These are phyloP conservation scores for Thalassaphorura encarpata DNA, from an alignment of 1,140 invertebrate species.

Conservation along the genomic window DNA sequence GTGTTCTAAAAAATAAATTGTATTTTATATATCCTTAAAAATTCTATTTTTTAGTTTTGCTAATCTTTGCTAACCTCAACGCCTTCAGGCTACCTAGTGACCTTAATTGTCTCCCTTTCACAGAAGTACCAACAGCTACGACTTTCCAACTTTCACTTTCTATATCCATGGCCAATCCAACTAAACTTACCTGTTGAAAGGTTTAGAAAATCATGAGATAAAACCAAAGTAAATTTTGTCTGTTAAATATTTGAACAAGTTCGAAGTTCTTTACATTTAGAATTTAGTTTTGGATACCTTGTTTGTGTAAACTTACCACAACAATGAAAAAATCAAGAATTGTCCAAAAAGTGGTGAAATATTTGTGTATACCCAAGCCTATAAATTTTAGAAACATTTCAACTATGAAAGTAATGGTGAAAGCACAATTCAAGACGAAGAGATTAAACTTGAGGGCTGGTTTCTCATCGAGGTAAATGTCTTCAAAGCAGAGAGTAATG, in stretches of 20 bases:
- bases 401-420: conserved; percentile 81
- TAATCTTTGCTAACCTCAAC: conserved; percentile 56
- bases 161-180: conserved; percentile 54
- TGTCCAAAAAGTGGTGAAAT: conserved; percentile 94
- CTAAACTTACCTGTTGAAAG: conserved; percentile 81
- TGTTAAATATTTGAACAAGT: not conserved
- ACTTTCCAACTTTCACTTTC: conserved; percentile 3
- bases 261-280: too few relatives aligned
- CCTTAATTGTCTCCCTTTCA: conserved; percentile 42
- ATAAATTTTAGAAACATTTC: conserved; percentile 95
- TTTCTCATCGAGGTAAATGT: conserved; percentile 80
- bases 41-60: not conserved
- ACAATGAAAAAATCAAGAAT: conserved; percentile 94
- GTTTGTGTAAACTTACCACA: conserved; percentile 79
- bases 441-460: conserved; percentile 66
- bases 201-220: conserved; percentile 28
- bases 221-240: not conserved
- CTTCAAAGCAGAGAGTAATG: conserved; percentile 85
- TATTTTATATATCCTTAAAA: too few relatives aligned
- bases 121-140: not conserved
- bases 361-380: conserved; percentile 85
- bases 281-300: not conserved
- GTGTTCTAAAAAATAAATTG: too few relatives aligned
- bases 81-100: conserved; percentile 79
- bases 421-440: conserved; percentile 77